These are phyloP conservation scores for Alectoris magna DNA, from an alignment of 2,797 vertebrate species.

Conservation along the genomic window DNA sequence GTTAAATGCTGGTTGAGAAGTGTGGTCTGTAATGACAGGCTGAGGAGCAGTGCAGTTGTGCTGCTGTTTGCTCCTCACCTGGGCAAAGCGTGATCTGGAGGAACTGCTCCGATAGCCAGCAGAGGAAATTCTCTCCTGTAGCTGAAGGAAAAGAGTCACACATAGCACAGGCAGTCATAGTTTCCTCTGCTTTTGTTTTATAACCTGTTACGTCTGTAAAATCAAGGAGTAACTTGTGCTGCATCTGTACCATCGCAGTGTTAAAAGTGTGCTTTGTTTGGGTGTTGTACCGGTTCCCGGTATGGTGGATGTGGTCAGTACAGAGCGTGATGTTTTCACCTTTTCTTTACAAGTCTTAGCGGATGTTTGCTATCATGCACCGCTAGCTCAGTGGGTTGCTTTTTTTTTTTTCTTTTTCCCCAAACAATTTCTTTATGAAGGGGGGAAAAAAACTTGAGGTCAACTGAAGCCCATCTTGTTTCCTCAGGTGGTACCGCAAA, in stretches of 20 bases:
- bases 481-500: neutral
- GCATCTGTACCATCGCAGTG: neutral
- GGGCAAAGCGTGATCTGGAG: neutral
- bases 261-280: rapidly evolving
- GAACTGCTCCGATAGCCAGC: rapidly evolving
- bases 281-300: rapidly evolving
- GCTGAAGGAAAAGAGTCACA: neutral
- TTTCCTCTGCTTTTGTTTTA: neutral
- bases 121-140: neutral
- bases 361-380: neutral
- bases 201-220: neutral
- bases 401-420: neutral
- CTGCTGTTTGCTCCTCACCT: neutral
- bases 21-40: neutral
- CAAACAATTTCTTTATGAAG: neutral
- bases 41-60: neutral
- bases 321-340: neutral
- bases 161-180: rapidly evolving
- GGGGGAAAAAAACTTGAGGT: neutral
- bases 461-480: neutral
- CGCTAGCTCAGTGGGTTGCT: neutral
- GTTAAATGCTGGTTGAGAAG: neutral
- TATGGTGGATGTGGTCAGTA: neutral
- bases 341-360: neutral
- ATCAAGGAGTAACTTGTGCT: neutral